phyloP scores from a whole-genome alignment of 2,113 vertebrate species.

The Oncorhynchus mykiss region DNA sequence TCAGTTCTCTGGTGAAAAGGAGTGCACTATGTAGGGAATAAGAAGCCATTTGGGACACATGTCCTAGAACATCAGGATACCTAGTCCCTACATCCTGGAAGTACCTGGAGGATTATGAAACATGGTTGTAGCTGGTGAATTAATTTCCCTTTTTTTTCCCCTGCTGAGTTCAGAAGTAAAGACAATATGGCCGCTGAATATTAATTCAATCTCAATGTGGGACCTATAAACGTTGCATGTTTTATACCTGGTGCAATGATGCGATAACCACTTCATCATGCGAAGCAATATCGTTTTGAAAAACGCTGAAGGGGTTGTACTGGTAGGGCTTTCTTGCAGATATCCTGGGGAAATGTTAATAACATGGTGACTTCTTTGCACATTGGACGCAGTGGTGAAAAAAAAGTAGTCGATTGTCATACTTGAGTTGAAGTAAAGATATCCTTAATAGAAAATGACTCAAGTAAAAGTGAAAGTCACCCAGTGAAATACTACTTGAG shows the following conservation, averaged over 20 bases:
- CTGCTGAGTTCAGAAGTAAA: conserved; percentile 41
- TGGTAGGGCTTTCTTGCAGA: neutral
- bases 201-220: conserved; percentile 30
- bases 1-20: too few species aligned
- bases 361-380: neutral
- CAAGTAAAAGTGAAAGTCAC: too few species aligned
- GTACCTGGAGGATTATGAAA: conserved; percentile 43
- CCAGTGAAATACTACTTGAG: too few species aligned
- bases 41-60: conserved; percentile 23
- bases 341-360: neutral
- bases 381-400: neutral
- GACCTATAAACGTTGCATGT: neutral
- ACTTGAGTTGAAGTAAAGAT: too few species aligned
- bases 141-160: conserved; percentile 11
- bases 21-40: too few species aligned
- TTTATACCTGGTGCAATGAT: conserved; percentile 21
- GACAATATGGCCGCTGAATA: conserved; percentile 35
- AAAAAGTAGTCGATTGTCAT: too few species aligned
- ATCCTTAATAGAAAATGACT: too few species aligned
- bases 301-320: neutral
- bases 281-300: conserved; percentile 15
- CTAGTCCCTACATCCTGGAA: conserved; percentile 49
- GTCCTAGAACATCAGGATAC: conserved; percentile 57
- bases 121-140: neutral
- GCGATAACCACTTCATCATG: conserved; percentile 24